Evolutionary conservation across 2,113 vertebrate genomes (phyloP), one percentile per base, ranked within the genome.

Genomic region (Gallinago media): DNA sequence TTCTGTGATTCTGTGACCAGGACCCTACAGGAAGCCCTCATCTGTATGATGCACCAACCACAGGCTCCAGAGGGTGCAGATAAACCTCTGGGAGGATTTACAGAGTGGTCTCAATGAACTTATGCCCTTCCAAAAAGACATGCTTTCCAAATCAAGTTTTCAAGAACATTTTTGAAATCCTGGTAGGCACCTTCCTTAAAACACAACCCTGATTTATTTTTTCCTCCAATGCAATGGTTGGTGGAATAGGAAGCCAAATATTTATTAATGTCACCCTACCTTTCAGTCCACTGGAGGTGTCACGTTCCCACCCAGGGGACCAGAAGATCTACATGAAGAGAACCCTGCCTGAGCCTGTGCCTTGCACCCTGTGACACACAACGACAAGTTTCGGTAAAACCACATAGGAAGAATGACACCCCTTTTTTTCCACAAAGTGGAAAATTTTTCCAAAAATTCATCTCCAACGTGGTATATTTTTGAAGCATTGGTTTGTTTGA

Each of bases 321-420:
- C 0, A 38, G 16, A 47, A 15, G 11, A 18, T 2, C 3, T n/a
- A 3, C 1, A 3, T 32, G 13, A 63, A 9, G 10, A 46, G 4
- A 36, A 9, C 6, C 5, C 18, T 73, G 26, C 21, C 22, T 62
- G 40, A n/a, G 1, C 5, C 10, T 9, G 27, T 2, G 14, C 15
- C 32, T 70, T 42, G 23, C 23, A 47, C 38, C 7, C 29, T 11
- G 26, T 19, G 42, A 21, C 38, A 27, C 23, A 19, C 13, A 52
- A 22, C 4, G 13, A 4, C 3, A 9, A 27, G 3, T 54, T 49
- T 62, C 2, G 0, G 15, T 31, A 65, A 31, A 40, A 26, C 15
- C 22, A 25, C 2, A 0, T 21, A 38, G 3, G 46, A n/a, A 58
- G 4, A 13, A 7, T 0, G 2, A 72, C 6, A 12, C 2, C 6